Base-by-base conservation (phyloP, 2,113 vertebrate species). In the Lethenteron camtschaticum region DNA sequence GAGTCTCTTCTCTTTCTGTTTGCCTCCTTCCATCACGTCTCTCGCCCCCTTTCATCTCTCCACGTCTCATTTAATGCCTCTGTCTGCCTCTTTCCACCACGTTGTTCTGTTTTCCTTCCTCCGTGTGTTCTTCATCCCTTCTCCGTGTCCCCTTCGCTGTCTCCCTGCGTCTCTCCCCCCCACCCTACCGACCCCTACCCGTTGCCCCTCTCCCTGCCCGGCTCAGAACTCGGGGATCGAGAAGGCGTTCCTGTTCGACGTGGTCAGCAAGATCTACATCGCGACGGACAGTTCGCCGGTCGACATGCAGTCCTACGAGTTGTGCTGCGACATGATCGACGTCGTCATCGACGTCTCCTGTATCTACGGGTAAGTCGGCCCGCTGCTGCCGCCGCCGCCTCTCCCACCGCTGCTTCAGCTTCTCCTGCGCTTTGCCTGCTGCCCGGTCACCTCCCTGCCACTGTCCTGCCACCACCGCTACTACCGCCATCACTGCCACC, bases 261-360 rank as follows among this genome's bases (percentile, higher is more conserved):
- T 99, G 75, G 91, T 97, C 83, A 99, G 94, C 82, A 99, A 99
- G 83, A 99, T 99, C 83, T 99, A 99, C 85, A 97, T 99, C 11
- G 94, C 94, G 74, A 99, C 94, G 71, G 94, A 99, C 83, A 99
- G 91, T 75, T 97, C 92, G 11, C 94, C 94, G 11, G 94, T 99
- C 73, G 94, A 99, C 82, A 99, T 99, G 94, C 94, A 99, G 77
- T 99, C 94, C 1, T 97, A 99, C 1, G 94, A 99, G 70, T 78
- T 99, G 76, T 99, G 94, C 81, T 99, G 94, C 71, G 94, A 99
- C 77, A 99, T 99, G 94, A 99, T 99, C 70, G 94, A 99, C 71
- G 94, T 99, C 75, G 94, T 99, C 73, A 99, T 99, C 68, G 94
- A 99, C 72, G 90, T 99, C 71, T 99, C 94, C 74, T 99, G 94